Percentiles rank a stretch among this genome's conserved stretches.
These are phyloP conservation scores for Adelognathus sp. DNA, from an alignment of 2,888 invertebrate species.

Conservation along the genomic window DNA sequence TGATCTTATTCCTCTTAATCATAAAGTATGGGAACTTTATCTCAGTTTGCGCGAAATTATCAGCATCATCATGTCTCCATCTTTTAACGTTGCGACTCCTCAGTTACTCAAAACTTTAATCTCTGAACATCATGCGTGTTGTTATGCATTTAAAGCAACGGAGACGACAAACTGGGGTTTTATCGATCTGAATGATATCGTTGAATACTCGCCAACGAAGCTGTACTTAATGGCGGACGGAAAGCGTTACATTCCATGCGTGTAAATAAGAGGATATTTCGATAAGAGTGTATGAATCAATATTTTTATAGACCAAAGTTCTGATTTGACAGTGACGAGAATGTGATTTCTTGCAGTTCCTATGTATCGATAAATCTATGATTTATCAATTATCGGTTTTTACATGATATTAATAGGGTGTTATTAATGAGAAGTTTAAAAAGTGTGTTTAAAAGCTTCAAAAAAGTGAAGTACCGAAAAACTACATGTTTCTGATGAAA, in stretches of 20 bases:
- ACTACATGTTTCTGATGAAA: too few relatives aligned
- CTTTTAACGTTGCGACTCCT: neutral
- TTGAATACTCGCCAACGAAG: neutral
- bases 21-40: constrained; percentile 54
- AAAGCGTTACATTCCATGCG: neutral
- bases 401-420: too few relatives aligned
- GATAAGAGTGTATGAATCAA: too few relatives aligned
- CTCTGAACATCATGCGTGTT: constrained; percentile 40
- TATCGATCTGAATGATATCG: neutral
- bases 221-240: neutral
- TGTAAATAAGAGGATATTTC: too few relatives aligned
- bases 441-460: too few relatives aligned
- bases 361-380: too few relatives aligned
- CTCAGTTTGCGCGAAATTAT: constrained; percentile 40
- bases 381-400: too few relatives aligned
- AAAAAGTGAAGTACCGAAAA: too few relatives aligned
- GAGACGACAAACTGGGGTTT: neutral
- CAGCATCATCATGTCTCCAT: neutral
- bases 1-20: constrained; percentile 45
- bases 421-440: too few relatives aligned
- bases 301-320: too few relatives aligned
- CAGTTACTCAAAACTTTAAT: constrained; percentile 22
- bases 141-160: neutral
- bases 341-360: too few relatives aligned
- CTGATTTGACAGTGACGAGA: too few relatives aligned